phyloP scores from a whole-genome alignment of 2,888 invertebrate genomes.

The Parnassius smintheus region DNA sequence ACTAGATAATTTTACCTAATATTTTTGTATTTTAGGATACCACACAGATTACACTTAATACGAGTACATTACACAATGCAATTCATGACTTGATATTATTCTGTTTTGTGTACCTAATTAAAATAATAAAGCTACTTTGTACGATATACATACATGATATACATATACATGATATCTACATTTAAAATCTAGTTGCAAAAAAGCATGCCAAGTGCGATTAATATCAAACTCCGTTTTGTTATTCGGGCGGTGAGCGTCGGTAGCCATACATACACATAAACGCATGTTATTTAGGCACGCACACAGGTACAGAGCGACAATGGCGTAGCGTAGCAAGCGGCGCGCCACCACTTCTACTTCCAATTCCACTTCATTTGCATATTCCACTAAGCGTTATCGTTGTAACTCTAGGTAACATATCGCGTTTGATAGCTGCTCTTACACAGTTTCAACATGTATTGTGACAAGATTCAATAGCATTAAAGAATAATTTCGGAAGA shows the following conservation, averaged over 20 bases:
- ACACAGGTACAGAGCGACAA: conserved; percentile 43
- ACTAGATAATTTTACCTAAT: no score
- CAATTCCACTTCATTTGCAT: conserved; percentile 74
- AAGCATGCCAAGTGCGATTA: conserved; percentile 14
- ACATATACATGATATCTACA: no score
- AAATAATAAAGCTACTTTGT: conserved; percentile 9
- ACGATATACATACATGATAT: conserved; percentile 11
- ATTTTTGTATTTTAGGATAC: no score
- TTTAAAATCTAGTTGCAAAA: conserved; percentile 17
- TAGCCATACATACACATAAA: conserved; percentile 40
- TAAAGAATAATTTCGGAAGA: no score
- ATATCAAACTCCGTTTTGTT: conserved; percentile 50
- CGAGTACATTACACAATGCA: no score
- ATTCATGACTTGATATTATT: no score
- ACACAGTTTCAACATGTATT: neutral
- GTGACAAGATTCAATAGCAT: no score
- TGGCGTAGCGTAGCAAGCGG: conserved; percentile 50
- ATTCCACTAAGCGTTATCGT: conserved; percentile 48
- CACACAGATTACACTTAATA: no score
- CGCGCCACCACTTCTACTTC: conserved; percentile 53
- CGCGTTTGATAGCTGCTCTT: conserved; percentile 38
- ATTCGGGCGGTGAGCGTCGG: conserved; percentile 38
- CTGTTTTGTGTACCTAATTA: no score
- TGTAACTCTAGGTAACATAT: conserved; percentile 47
- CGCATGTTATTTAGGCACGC: conserved; percentile 16